Conservation (phyloP, 2,113 vertebrate species). For the Formicarius rufipectus region DNA sequence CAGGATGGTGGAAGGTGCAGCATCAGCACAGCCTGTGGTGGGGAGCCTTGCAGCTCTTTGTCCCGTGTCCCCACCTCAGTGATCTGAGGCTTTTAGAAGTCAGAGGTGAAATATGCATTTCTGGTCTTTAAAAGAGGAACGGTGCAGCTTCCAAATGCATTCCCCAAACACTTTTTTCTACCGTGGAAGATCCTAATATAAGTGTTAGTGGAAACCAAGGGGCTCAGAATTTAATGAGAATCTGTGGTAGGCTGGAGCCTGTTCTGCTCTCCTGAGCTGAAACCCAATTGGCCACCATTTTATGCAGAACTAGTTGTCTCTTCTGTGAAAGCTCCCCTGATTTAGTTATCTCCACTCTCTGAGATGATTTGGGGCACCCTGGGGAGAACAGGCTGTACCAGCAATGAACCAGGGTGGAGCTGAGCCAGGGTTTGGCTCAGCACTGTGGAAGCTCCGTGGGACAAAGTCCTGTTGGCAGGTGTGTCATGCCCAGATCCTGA, state of each 20-base stretch:
- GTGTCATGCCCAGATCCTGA: background rate
- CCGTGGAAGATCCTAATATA: background rate
- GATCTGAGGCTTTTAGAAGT: background rate
- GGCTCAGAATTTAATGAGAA: background rate
- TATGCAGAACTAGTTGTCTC: background rate
- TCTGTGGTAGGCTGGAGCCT: background rate
- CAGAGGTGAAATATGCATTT: background rate
- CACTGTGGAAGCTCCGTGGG: accelerated
- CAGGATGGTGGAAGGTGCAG: background rate
- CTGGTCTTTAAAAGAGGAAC: accelerated
- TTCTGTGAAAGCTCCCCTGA: background rate
- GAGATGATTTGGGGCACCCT: background rate
- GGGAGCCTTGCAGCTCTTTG: background rate
- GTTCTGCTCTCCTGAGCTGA: background rate
- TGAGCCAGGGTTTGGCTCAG: background rate
- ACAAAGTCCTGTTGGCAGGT: background rate
- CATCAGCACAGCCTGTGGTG: accelerated
- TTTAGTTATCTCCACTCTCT: background rate
- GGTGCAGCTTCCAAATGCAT: background rate
- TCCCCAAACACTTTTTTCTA: background rate
- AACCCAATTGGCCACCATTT: background rate
- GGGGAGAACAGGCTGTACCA: background rate
- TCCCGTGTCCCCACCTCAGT: background rate
- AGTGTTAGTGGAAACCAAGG: background rate
- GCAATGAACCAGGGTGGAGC: conserved; percentile 18